Conservation (phyloP, 2,797 vertebrate species). For the Halcyon leucocephala region DNA sequence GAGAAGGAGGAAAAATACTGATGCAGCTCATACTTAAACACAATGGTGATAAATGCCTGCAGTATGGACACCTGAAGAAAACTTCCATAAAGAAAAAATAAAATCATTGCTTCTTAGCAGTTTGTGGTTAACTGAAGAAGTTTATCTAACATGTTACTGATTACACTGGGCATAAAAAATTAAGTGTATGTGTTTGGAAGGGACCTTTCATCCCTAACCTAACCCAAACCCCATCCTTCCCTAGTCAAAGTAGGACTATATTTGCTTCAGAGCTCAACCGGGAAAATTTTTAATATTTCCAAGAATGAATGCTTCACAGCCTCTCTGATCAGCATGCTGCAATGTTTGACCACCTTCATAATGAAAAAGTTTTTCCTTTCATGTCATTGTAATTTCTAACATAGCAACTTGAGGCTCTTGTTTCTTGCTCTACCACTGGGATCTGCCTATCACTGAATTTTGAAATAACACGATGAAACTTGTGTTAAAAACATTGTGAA, state of each 20-base stretch:
- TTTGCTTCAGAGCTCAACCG: background rate
- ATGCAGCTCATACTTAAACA: background rate
- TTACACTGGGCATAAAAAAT: background rate
- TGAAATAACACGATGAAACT: background rate
- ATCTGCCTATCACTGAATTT: background rate
- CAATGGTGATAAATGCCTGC: background rate
- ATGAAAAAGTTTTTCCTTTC: background rate
- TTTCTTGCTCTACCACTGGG: background rate
- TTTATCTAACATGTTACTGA: background rate
- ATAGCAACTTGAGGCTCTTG: background rate
- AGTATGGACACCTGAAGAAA: background rate
- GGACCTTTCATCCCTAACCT: background rate
- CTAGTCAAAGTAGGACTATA: background rate
- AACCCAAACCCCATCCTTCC: background rate
- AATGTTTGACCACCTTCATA: background rate
- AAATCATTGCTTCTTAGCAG: rapidly evolving
- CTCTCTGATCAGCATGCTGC: background rate
- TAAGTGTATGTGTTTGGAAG: background rate
- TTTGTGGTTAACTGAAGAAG: background rate
- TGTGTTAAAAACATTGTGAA: background rate
- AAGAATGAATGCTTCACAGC: background rate
- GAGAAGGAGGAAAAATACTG: background rate
- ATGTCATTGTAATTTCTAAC: background rate
- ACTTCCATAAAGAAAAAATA: background rate
- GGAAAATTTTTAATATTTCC: background rate